Evolutionary conservation across 2,888 invertebrate genomes (phyloP), one percentile per base, ranked within the genome.

Genomic region (Brachylomia viminalis): DNA sequence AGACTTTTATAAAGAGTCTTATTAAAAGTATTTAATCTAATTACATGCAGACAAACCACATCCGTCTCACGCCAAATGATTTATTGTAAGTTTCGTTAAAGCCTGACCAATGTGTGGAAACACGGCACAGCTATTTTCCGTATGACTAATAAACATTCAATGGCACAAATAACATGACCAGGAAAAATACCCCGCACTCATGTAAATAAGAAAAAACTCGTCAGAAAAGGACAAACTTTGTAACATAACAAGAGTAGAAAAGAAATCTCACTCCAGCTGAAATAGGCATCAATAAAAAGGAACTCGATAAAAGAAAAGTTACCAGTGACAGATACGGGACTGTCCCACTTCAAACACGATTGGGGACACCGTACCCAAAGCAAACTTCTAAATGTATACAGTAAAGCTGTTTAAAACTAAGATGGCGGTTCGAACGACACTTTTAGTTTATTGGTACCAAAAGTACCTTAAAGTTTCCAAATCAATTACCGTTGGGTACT

Each of bases 251-350:
- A 87, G 81, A 87, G 81, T 75, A 67, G 62, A 79, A 79, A 88
- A 80, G 73, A 85, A 86, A 80, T 83, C 78, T 68, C 72, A 80
- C 78, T 79, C 74, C 27, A 71, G 73, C 61, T 66, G 86, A 82
- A 81, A 85, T 84, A 82, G 81, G 82, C 86, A 85, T 85, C 87
- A 79, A 86, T 90, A 87, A 89, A 88, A 86, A 85, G 86, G 82
- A 91, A 91, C 87, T 88, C 89, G 87, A 92, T 91, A 91, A 92
- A 92, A 91, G 88, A 89, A 91, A 91, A 92, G 89, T 92, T 90
- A 84, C 75, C 74, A 71, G 77, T 85, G 84, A 86, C 77, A 86
- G 84, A 83, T 86, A 88, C 81, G 80, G 81, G 85, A 86, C 86
- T 82, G 87, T 91, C 87, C 80, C 85, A 84, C 86, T 91, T 87